Conservation (phyloP, 2,113 vertebrate genomes). For the Craseonycteris thonglongyai region DNA sequence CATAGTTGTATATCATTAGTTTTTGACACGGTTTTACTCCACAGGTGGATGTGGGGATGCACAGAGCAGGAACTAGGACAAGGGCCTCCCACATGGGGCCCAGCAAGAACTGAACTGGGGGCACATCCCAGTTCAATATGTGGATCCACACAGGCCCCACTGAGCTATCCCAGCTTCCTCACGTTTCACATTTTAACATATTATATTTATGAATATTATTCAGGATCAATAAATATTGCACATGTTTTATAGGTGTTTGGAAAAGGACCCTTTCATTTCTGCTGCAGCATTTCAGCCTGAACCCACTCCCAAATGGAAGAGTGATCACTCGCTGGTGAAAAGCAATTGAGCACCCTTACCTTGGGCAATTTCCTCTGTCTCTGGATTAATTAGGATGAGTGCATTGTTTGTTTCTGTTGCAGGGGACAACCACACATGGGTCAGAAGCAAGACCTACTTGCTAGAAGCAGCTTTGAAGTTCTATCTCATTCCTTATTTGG, state of each 20-base stretch:
- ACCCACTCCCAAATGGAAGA: background rate
- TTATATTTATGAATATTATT: slow-evolving; percentile 70
- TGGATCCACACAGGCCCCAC: too few species aligned
- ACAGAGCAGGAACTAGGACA: too few species aligned
- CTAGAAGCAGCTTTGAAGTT: background rate
- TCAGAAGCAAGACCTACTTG: background rate
- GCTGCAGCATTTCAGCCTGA: background rate
- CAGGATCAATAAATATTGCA: slow-evolving; percentile 70
- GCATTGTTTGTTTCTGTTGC: background rate
- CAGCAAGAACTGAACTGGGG: too few species aligned
- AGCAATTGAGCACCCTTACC: background rate
- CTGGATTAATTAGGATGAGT: background rate
- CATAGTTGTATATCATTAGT: too few species aligned
- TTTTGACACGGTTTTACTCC: too few species aligned
- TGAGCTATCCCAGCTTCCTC: too few species aligned
- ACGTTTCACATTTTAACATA: slow-evolving; percentile 59
- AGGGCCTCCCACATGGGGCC: too few species aligned
- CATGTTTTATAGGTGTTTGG: background rate
- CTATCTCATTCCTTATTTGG: background rate
- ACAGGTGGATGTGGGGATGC: too few species aligned
- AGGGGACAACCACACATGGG: background rate
- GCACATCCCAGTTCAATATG: too few species aligned
- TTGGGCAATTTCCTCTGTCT: background rate
- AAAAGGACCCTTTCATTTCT: background rate
- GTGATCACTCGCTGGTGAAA: background rate